Evolutionary conservation across 2,113 vertebrate species (phyloP), one percentile per base, ranked within the genome.

Genomic region (Crypturellus undulatus): DNA sequence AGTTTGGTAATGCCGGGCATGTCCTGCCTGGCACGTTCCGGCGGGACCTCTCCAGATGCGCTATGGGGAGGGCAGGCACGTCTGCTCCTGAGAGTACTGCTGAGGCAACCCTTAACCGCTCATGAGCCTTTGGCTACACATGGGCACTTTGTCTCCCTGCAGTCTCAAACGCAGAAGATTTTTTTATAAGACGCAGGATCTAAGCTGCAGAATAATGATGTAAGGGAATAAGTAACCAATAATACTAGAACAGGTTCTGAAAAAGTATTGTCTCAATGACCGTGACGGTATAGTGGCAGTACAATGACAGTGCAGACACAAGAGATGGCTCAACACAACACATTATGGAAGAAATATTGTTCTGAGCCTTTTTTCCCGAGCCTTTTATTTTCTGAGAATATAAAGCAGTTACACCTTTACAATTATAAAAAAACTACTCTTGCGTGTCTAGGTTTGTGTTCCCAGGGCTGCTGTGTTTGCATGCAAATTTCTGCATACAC

Each of bases 1-100:
- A 43, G 36, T 0, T 0, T 40, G 59, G 30, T 63, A 12, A 32
- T 0, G 2, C 36, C 13, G n/a, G 45, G n/a, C 30, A 12, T 9
- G 25, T 34, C 69, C 56, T 26, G 38, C 6, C 1, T 12, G 10
- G 4, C 1, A 43, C 19, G n/a, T 26, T 62, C 69, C 16, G 40
- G 73, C 22, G 54, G n/a, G 47, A 38, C 68, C 68, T 11, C 71
- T 36, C 67, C 68, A 64, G 76, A 45, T 0, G 0, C 3, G 5
- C 12, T 12, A 38, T 36, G 79, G 20, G n/a, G 28, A 75, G 20
- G 30, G 38, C 34, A 62, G 49, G 38, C 20, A 80, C 30, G 38
- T 3, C n/a, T 71, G 60, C 9, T 32, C 36, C 42, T 26, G 15
- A 60, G 64, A 64, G 19, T 21, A 26, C 6, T 12, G 42, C 6